Evolutionary conservation across 2,797 vertebrate genomes (phyloP).

Genomic region (Artibeus lituratus): DNA sequence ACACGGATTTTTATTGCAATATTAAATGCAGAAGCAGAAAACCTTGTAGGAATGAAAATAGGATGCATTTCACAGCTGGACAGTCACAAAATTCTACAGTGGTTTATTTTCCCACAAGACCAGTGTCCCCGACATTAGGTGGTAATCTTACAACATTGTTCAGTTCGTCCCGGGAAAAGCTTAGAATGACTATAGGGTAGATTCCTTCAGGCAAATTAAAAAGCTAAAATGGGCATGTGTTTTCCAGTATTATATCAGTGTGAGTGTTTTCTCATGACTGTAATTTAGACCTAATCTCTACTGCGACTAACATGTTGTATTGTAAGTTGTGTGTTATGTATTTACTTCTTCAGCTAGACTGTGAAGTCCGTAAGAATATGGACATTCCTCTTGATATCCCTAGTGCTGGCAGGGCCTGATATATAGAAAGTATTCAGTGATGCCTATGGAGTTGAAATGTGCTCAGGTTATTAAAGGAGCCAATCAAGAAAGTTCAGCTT

Average conservation of each 20-base stretch:
- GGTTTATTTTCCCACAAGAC: neutral
- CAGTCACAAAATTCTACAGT: neutral
- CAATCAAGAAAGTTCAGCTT: neutral
- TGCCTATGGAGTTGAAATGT: neutral
- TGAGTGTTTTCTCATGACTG: neutral
- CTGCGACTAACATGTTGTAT: neutral
- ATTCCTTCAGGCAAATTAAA: neutral
- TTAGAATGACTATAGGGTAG: neutral
- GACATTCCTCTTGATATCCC: neutral
- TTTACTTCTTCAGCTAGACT: neutral
- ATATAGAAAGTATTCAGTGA: neutral
- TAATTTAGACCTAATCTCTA: neutral
- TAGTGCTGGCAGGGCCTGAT: neutral
- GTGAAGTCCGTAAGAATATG: neutral
- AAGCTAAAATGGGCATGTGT: neutral
- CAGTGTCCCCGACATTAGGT: neutral
- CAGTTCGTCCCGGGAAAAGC: neutral
- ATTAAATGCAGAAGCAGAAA: conserved; percentile 35
- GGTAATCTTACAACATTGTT: neutral
- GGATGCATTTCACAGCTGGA: neutral
- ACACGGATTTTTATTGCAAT: conserved; percentile 22
- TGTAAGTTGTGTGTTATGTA: neutral
- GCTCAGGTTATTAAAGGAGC: neutral
- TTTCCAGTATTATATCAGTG: neutral
- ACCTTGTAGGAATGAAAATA: neutral